Conservation (phyloP, 2,888 invertebrate species). For the Entomobrya multifasciata region DNA sequence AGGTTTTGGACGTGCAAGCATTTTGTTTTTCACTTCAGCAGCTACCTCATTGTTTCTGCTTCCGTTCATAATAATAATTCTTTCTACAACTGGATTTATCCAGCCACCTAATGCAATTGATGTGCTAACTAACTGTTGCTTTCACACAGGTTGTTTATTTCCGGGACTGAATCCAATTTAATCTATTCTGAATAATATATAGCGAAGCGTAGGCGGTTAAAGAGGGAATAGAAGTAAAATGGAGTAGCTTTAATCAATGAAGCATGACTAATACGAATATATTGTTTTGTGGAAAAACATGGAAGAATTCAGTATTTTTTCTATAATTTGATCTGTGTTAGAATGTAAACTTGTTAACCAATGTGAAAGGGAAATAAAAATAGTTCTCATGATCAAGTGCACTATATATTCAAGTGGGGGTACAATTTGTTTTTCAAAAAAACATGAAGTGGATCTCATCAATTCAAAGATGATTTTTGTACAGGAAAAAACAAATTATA, state of each 20-base stretch:
- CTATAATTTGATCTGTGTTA: not conserved
- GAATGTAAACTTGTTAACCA: constrained; percentile 1
- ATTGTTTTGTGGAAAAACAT: not conserved
- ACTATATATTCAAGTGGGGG: no score
- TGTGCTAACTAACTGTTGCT: constrained; percentile 70
- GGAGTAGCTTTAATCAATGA: constrained; percentile 59
- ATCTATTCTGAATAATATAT: not conserved
- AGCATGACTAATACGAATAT: constrained; percentile 64
- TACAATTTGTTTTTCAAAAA: no score
- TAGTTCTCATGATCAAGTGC: no score
- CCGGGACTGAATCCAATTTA: constrained; percentile 25
- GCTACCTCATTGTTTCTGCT: constrained; percentile 16
- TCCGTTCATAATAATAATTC: constrained; percentile 44
- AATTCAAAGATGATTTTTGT: no score
- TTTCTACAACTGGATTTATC: not conserved
- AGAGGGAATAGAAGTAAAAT: constrained; percentile 14
- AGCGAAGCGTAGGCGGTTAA: not conserved
- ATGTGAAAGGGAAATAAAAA: not conserved
- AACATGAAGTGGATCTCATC: no score
- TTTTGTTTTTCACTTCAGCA: not conserved
- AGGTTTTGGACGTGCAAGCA: no score
- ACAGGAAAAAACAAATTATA: no score
- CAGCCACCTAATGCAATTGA: no score
- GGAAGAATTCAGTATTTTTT: not conserved
- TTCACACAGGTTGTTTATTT: constrained; percentile 36